phyloP scores from a whole-genome alignment of 2,888 invertebrate genomes.

The Eupithecia vulgata region DNA sequence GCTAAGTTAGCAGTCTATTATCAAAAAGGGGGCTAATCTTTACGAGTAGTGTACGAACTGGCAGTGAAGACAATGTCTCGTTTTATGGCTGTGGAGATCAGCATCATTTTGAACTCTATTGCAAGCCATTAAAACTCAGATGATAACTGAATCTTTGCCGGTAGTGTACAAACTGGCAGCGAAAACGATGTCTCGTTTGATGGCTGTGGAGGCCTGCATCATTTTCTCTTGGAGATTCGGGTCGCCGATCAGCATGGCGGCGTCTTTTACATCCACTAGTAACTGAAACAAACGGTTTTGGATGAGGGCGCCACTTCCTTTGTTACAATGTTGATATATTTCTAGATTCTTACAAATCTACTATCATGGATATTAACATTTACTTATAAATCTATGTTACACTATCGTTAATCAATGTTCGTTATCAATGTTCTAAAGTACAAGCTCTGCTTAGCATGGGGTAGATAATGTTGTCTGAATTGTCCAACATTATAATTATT shows the following conservation, averaged over 20 bases:
- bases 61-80: slow-evolving; percentile 99
- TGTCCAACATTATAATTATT: too few species aligned
- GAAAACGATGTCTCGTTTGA: slow-evolving; percentile 99
- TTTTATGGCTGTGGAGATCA: slow-evolving; percentile 93
- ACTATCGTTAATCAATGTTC: background rate
- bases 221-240: slow-evolving; percentile 96
- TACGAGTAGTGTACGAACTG: slow-evolving; percentile 92
- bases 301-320: too few species aligned
- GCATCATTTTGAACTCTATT: background rate
- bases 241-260: slow-evolving; percentile 96
- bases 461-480: too few species aligned
- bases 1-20: too few species aligned
- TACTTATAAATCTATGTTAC: background rate
- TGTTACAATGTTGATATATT: background rate
- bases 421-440: too few species aligned
- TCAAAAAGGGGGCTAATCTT: slow-evolving; percentile 50
- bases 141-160: slow-evolving; percentile 64
- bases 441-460: too few species aligned
- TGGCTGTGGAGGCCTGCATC: slow-evolving; percentile 96
- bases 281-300: slow-evolving; percentile 55
- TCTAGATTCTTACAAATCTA: background rate
- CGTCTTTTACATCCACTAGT: slow-evolving; percentile 92
- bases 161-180: slow-evolving; percentile 97
- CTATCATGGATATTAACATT: too few species aligned
- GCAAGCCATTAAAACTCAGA: slow-evolving; percentile 35